A percentile compares a stretch with the other conserved stretches of the same genome.
phyloP scores from a whole-genome alignment of 92 coral and sea anemone species.

The Heliopora coerulea region DNA sequence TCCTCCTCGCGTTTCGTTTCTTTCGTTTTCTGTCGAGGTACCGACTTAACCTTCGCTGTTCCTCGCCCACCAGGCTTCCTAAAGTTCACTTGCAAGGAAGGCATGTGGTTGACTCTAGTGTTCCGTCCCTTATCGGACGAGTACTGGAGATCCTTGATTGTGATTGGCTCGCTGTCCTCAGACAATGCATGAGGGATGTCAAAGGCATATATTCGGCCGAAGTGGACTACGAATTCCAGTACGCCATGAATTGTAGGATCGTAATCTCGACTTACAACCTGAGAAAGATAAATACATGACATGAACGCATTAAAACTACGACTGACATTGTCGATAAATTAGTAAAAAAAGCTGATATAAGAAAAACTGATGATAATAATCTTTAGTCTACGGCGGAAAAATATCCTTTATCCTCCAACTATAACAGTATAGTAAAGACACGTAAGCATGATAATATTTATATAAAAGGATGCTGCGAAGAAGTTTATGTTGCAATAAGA shows the following conservation, averaged over 20 bases:
- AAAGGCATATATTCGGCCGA: constrained; percentile 88
- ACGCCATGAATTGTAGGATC: constrained; percentile 72
- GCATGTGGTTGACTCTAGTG: background rate
- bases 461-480: too few relatives aligned
- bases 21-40: constrained; percentile 20
- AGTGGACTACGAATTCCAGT: constrained; percentile 80
- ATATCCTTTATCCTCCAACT: too few relatives aligned
- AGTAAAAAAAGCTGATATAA: too few relatives aligned
- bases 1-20: constrained; percentile 31
- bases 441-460: too few relatives aligned
- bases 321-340: too few relatives aligned
- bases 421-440: too few relatives aligned
- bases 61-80: constrained; percentile 63
- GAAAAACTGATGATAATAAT: too few relatives aligned
- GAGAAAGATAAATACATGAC: background rate
- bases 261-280: constrained; percentile 73
- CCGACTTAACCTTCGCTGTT: constrained; percentile 16
- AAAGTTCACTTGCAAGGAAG: constrained; percentile 63
- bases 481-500: too few relatives aligned
- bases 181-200: constrained; percentile 82
- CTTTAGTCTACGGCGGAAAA: too few relatives aligned
- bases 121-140: constrained; percentile 38
- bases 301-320: too few relatives aligned
- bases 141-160: constrained; percentile 70
- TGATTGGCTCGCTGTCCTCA: constrained; percentile 86